A percentile compares a stretch with the other conserved stretches of the same genome.
Conservation (phyloP, 1,140 invertebrate species). For the Daktulosphaira vitifoliae region DNA sequence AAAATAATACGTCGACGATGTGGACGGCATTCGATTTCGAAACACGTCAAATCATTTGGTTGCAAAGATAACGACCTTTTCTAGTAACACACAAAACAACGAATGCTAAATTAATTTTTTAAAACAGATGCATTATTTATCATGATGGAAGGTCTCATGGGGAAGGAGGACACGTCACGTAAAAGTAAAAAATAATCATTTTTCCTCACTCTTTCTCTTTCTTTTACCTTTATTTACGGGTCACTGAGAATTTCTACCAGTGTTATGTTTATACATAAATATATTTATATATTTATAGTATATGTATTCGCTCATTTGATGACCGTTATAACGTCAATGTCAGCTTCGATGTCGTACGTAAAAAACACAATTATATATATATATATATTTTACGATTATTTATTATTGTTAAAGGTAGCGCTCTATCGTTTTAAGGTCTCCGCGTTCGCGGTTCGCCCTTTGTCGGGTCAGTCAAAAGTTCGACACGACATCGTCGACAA, state of each 20-base stretch:
- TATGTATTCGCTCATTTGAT: too few relatives aligned
- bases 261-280: too few relatives aligned
- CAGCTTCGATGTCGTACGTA: too few relatives aligned
- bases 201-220: constrained; percentile 16
- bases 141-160: constrained; percentile 1
- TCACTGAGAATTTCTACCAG: too few relatives aligned
- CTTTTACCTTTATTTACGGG: background rate
- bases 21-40: background rate
- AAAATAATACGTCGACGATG: background rate
- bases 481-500: constrained; percentile 33
- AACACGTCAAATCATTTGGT: too few relatives aligned
- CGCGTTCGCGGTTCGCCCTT: constrained; percentile 27
- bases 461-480: constrained; percentile 34
- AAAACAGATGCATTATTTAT: background rate
- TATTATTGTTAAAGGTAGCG: constrained; percentile 32
- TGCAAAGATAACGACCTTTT: too few relatives aligned
- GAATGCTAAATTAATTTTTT: background rate
- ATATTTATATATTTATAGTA: too few relatives aligned
- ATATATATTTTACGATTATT: constrained; percentile 22
- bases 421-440: constrained; percentile 34
- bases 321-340: too few relatives aligned
- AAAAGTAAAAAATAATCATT: constrained; percentile 29
- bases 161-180: constrained; percentile 29
- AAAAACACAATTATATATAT: too few relatives aligned
- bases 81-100: too few relatives aligned